Conservation (phyloP, 1,140 invertebrate genomes). For the Pachyrhynchus sulphureomaculatus region DNA sequence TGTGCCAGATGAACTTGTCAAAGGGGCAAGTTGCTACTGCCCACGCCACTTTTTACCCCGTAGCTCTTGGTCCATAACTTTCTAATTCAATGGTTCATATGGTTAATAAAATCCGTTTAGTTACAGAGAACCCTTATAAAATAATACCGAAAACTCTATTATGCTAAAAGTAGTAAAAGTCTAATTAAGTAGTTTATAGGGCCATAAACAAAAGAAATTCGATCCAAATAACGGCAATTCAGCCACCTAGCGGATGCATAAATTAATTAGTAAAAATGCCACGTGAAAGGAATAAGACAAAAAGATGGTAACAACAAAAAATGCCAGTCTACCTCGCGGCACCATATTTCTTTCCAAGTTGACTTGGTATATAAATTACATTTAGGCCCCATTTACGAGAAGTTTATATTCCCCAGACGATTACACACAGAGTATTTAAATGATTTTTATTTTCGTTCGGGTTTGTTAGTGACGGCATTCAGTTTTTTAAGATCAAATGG, state of each 20-base stretch:
- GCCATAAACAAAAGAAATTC: neutral
- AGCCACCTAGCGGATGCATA: conserved; percentile 1
- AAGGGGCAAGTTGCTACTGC: too few relatives aligned
- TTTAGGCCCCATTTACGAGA: conserved; percentile 19
- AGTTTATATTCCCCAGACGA: conserved; percentile 24
- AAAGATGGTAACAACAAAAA: conserved; percentile 7
- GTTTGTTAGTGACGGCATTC: conserved; percentile 24
- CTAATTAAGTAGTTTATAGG: neutral
- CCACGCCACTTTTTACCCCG: too few relatives aligned
- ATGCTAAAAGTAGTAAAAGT: too few relatives aligned
- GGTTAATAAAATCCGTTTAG: too few relatives aligned
- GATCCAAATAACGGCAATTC: neutral
- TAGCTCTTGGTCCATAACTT: too few relatives aligned
- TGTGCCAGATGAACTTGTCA: too few relatives aligned
- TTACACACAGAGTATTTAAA: conserved; percentile 22
- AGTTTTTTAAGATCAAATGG: conserved; percentile 13
- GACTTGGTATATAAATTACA: conserved; percentile 14
- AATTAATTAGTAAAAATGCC: conserved; percentile 17
- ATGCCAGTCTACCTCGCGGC: conserved; percentile 5
- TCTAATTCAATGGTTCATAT: too few relatives aligned
- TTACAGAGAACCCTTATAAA: too few relatives aligned
- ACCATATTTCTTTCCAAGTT: conserved; percentile 16
- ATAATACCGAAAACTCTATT: too few relatives aligned
- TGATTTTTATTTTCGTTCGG: conserved; percentile 24
- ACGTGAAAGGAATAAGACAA: conserved; percentile 10